phyloP scores from a whole-genome alignment of 2,797 vertebrate genomes.

The Diglossa cyanea region DNA sequence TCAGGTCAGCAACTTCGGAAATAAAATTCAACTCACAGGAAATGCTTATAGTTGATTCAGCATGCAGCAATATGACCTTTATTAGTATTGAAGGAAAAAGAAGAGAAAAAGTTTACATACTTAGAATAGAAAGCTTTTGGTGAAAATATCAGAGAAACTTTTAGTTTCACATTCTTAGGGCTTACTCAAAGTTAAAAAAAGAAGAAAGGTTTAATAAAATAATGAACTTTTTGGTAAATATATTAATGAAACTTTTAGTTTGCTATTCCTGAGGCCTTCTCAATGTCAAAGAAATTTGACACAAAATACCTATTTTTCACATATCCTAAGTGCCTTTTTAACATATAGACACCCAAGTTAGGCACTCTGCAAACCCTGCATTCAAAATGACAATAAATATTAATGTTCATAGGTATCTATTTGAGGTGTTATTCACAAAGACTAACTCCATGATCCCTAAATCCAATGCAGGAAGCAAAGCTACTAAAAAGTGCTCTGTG shows the following conservation, averaged over 20 bases:
- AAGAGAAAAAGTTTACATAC: background rate
- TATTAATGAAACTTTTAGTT: background rate
- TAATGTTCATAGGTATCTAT: background rate
- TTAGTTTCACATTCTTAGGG: background rate
- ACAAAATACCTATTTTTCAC: background rate
- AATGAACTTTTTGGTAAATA: background rate
- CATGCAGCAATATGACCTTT: slow-evolving; percentile 31
- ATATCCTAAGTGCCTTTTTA: background rate
- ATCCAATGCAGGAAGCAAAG: background rate
- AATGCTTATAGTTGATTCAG: slow-evolving; percentile 53
- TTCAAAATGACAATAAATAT: background rate
- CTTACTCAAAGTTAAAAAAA: background rate
- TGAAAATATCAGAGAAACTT: background rate
- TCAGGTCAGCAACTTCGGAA: slow-evolving; percentile 57
- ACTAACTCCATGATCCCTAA: background rate
- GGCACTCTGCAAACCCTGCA: background rate
- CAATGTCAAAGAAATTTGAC: background rate
- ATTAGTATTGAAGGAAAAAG: background rate
- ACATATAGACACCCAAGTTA: background rate
- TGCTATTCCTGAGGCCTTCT: background rate
- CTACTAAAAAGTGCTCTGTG: background rate
- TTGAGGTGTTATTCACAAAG: rapidly evolving
- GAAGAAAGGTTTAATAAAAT: background rate
- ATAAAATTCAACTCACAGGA: slow-evolving; percentile 53
- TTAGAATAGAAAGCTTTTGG: background rate